Evolutionary conservation across 2,797 vertebrate species (phyloP).

Genomic region (Urophycis tenuis): DNA sequence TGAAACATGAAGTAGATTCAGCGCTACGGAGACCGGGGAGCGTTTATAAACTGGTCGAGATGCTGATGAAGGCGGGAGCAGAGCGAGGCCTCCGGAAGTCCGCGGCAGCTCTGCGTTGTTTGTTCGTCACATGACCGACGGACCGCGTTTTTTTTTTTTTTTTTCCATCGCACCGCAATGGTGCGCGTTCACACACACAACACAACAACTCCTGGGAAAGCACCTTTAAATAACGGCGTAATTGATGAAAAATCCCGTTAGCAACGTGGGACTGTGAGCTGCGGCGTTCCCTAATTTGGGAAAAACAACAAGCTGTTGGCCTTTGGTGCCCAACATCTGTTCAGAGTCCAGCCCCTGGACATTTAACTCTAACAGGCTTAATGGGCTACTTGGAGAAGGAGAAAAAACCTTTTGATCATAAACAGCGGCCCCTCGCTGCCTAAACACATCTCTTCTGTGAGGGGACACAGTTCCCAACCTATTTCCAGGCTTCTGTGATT

Average conservation of each 20-base stretch:
- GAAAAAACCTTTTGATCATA: slow-evolving; percentile 54
- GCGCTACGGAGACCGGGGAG: no score
- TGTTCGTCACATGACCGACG: slow-evolving; percentile 34
- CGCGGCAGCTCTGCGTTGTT: slow-evolving; percentile 34
- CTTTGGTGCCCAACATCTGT: slow-evolving; percentile 62
- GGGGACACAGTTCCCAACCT: not conserved
- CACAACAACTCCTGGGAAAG: slow-evolving; percentile 23
- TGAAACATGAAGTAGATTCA: not conserved
- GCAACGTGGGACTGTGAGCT: slow-evolving; percentile 42
- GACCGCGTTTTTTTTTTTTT: no score
- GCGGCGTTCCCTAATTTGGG: slow-evolving; percentile 44
- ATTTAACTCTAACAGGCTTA: slow-evolving; percentile 59
- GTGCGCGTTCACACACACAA: slow-evolving; percentile 27
- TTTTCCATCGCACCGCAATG: slow-evolving; percentile 34
- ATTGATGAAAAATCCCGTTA: slow-evolving; percentile 55
- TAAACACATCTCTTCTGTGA: not conserved
- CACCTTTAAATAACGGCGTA: slow-evolving; percentile 46
- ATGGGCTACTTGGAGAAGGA: slow-evolving; percentile 39
- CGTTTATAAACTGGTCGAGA: no score
- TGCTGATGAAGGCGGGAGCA: slow-evolving; percentile 10
- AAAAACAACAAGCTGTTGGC: slow-evolving; percentile 35
- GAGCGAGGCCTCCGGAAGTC: no score
- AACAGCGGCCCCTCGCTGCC: slow-evolving; percentile 19
- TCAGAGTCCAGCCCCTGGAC: slow-evolving; percentile 53
- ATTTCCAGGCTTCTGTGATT: no score